Conservation (phyloP, 2,113 vertebrate species). For the Psilopsiagon aymara region DNA sequence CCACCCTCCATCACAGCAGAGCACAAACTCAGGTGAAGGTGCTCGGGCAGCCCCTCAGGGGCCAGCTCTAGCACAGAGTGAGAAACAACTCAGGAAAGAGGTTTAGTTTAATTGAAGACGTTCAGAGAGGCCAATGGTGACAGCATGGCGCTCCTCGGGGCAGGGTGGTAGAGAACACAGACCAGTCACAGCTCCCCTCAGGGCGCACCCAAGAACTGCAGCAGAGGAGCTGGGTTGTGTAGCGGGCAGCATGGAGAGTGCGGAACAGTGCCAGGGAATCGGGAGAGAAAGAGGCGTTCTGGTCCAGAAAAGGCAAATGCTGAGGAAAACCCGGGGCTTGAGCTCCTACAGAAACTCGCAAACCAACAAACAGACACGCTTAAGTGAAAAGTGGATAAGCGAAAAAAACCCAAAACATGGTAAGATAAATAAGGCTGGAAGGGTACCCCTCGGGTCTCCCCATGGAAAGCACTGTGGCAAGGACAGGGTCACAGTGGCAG, state of each 20-base stretch:
- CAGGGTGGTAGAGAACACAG: not conserved
- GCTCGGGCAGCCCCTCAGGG: accelerated
- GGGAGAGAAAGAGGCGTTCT: not conserved
- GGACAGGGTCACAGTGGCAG: not conserved
- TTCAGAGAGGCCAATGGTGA: not conserved
- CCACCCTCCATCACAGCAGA: accelerated
- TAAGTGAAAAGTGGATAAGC: not conserved
- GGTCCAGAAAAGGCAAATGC: not conserved
- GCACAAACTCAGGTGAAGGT: not conserved
- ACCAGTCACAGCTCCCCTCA: not conserved
- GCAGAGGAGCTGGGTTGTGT: not conserved
- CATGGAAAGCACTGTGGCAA: not conserved
- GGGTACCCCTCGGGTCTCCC: too few relatives aligned
- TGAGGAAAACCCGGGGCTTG: not conserved
- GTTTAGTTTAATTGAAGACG: not conserved
- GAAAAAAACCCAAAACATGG: not conserved
- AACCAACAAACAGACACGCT: accelerated
- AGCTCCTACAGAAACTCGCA: not conserved
- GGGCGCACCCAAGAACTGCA: not conserved
- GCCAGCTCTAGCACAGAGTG: not conserved
- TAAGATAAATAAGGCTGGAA: not conserved
- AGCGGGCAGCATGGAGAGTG: not conserved
- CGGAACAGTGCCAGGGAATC: not conserved
- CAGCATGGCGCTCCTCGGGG: not conserved
- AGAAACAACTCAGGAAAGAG: not conserved